Conservation (phyloP, 2,113 vertebrate species). For the Pedetes capensis region DNA sequence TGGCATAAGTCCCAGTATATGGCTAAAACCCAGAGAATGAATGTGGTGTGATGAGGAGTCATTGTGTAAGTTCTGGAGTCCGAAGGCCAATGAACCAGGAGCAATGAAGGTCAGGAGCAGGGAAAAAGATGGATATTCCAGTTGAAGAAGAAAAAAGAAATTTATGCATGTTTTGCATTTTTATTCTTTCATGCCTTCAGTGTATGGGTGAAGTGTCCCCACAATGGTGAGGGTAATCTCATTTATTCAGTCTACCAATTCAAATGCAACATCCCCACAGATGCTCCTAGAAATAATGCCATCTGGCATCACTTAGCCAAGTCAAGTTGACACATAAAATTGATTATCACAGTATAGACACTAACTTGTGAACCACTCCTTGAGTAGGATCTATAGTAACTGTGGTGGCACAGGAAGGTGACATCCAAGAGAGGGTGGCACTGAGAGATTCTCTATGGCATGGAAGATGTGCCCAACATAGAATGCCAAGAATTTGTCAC, state of each 20-base stretch:
- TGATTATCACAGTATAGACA: background rate
- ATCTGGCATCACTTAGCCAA: background rate
- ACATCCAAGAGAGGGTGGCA: background rate
- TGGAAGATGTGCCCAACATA: background rate
- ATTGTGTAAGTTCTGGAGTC: background rate
- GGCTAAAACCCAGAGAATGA: background rate
- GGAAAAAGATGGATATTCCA: background rate
- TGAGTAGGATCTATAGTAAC: background rate
- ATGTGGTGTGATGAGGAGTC: background rate
- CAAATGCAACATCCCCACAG: background rate
- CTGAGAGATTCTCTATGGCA: background rate
- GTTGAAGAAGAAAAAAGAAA: background rate
- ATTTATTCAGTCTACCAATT: background rate
- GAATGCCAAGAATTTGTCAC: background rate
- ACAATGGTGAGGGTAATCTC: background rate
- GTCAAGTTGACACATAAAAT: background rate
- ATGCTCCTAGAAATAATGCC: background rate
- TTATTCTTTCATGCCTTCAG: background rate
- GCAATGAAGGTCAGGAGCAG: background rate
- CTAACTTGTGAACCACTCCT: background rate
- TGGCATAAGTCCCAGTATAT: background rate
- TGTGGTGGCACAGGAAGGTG: background rate
- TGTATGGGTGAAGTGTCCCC: background rate
- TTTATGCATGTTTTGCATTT: rapidly evolving
- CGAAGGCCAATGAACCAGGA: background rate